These are phyloP conservation scores for Mungos mungo DNA, from an alignment of 2,113 vertebrate genomes.

Conservation along the genomic window DNA sequence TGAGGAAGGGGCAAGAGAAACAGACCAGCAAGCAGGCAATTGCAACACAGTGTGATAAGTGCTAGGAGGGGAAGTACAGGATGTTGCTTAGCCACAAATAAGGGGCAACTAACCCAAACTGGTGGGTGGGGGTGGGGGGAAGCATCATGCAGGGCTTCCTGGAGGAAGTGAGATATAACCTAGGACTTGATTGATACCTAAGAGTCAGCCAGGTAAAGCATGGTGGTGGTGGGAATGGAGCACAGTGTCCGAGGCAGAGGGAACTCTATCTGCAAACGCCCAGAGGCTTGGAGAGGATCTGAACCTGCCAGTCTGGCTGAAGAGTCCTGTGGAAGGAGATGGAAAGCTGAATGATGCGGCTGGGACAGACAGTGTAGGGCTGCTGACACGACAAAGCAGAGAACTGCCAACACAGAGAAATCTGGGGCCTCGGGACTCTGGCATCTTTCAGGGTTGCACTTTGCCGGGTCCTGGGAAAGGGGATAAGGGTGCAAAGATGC, in stretches of 20 bases:
- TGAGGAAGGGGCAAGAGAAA: slow-evolving; percentile 19
- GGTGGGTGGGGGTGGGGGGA: neutral
- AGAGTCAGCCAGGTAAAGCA: neutral
- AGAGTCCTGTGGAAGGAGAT: neutral
- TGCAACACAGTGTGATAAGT: slow-evolving; percentile 41
- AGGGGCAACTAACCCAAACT: slow-evolving; percentile 36
- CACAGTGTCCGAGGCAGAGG: neutral
- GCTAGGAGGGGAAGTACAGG: slow-evolving; percentile 55
- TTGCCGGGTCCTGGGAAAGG: neutral
- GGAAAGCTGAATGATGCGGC: neutral
- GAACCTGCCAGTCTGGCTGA: neutral
- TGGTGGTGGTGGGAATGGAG: too few species aligned
- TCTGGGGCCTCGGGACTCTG: neutral
- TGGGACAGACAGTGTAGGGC: neutral
- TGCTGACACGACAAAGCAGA: neutral
- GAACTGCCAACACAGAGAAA: neutral
- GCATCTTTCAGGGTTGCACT: neutral
- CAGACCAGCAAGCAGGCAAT: neutral
- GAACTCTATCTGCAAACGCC: neutral
- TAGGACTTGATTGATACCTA: neutral
- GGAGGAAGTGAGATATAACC: slow-evolving; percentile 49
- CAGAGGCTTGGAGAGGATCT: neutral
- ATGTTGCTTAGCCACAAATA: slow-evolving; percentile 70
- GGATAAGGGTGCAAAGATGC: neutral
- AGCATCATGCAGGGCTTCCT: slow-evolving; percentile 45